These are phyloP conservation scores for Lucilia sericata DNA, from an alignment of 1,140 invertebrate genomes.

Conservation along the genomic window DNA sequence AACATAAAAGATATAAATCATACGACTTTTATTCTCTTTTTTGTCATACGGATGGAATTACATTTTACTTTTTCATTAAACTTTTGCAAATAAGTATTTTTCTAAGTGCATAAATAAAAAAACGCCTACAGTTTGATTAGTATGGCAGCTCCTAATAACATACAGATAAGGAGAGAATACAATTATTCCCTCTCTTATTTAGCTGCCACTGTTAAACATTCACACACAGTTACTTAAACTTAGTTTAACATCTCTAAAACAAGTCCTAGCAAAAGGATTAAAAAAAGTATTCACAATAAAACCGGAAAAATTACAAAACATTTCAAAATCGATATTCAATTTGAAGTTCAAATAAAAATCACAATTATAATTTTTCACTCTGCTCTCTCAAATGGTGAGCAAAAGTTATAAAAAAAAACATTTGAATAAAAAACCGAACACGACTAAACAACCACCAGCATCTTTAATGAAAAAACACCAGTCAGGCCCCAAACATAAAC, in stretches of 20 bases:
- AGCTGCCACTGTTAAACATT: not conserved
- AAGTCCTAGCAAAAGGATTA: not conserved
- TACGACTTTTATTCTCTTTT: no score
- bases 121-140: no score
- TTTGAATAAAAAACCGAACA: not conserved
- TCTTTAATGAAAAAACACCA: conserved; percentile 13
- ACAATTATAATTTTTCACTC: not conserved
- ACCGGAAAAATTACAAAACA: not conserved
- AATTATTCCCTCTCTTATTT: not conserved
- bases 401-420: not conserved
- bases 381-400: not conserved
- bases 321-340: not conserved
- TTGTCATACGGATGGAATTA: no score
- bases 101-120: no score
- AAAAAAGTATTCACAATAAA: not conserved
- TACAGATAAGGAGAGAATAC: not conserved
- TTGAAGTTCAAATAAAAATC: not conserved
- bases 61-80: no score
- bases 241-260: not conserved
- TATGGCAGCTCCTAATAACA: no score
- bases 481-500: conserved; percentile 22
- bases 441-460: not conserved
- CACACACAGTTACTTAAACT: not conserved
- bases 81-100: no score
- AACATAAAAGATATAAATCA: no score